phyloP scores from a whole-genome alignment of 2,113 vertebrate genomes.

The Forbesichthys agassizii region DNA sequence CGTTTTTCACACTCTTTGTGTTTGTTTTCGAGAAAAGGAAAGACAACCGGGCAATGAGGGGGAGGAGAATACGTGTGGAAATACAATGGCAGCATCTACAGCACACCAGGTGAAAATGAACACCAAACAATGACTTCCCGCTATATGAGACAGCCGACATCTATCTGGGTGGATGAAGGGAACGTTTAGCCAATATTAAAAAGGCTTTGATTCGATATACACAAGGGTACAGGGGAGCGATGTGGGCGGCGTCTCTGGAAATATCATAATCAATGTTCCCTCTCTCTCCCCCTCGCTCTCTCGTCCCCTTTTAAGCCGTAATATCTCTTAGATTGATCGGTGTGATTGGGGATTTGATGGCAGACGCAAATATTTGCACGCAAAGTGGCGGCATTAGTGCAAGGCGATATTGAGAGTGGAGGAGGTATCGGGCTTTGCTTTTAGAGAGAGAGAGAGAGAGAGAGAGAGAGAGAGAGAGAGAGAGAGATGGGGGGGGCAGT shows the following conservation, averaged over 20 bases:
- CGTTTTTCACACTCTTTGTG: background rate
- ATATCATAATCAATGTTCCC: conserved; percentile 45
- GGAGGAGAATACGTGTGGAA: background rate
- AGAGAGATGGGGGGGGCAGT: too few species aligned
- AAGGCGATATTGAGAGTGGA: conserved; percentile 55
- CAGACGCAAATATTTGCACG: conserved; percentile 75
- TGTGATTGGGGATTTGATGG: conserved; percentile 59
- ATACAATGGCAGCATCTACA: background rate
- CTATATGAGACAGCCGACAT: conserved; percentile 35
- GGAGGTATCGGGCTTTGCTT: background rate
- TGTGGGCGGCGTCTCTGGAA: conserved; percentile 17
- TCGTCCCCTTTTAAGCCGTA: conserved; percentile 29
- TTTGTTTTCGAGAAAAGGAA: conserved; percentile 12
- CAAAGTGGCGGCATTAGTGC: conserved; percentile 57
- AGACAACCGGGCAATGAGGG: background rate
- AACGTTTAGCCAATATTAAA: conserved; percentile 54
- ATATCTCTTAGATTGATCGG: conserved; percentile 68
- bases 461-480: background rate
- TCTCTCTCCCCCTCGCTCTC: too few species aligned
- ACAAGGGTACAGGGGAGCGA: conserved; percentile 16
- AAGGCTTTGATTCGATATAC: conserved; percentile 42
- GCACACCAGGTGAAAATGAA: background rate
- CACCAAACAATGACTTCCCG: conserved; percentile 15
- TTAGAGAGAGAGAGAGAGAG: background rate
- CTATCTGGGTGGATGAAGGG: conserved; percentile 34